These are phyloP conservation scores for Dascyllus trimaculatus DNA, from an alignment of 2,113 vertebrate species.

Conservation along the genomic window DNA sequence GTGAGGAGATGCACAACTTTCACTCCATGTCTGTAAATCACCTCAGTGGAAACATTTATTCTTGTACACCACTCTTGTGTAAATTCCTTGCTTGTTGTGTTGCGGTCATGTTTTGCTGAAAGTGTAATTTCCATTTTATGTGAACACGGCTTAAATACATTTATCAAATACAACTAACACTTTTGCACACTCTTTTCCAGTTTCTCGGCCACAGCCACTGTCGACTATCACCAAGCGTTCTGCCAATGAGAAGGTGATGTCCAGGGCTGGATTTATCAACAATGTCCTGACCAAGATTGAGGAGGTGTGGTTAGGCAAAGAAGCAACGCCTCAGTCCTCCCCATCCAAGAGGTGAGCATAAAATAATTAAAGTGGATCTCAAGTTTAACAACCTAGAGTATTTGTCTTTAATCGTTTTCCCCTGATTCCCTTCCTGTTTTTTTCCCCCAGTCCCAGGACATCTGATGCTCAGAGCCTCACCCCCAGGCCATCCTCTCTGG, in stretches of 20 bases:
- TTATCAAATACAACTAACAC: neutral
- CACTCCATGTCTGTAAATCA: neutral
- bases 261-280: constrained; percentile 92
- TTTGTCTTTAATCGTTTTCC: neutral
- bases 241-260: constrained; percentile 86
- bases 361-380: neutral
- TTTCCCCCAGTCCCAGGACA: constrained; percentile 75
- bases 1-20: constrained; percentile 65
- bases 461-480: constrained; percentile 64
- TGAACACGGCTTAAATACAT: too few species aligned
- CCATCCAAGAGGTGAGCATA: constrained; percentile 82
- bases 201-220: constrained; percentile 91
- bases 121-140: too few species aligned
- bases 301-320: constrained; percentile 89
- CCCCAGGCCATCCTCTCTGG: constrained; percentile 42
- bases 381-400: neutral
- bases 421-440: constrained; percentile 11
- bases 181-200: constrained; percentile 70
- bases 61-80: too few species aligned
- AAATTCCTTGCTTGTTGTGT: too few species aligned
- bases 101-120: too few species aligned
- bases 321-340: constrained; percentile 72
- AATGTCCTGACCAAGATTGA: constrained; percentile 92
- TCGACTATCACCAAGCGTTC: constrained; percentile 89
- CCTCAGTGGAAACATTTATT: neutral